Percentiles rank a stretch among this genome's conserved stretches.
phyloP scores from a whole-genome alignment of 2,797 vertebrate genomes.

The Eupleurogrammus muticus region DNA sequence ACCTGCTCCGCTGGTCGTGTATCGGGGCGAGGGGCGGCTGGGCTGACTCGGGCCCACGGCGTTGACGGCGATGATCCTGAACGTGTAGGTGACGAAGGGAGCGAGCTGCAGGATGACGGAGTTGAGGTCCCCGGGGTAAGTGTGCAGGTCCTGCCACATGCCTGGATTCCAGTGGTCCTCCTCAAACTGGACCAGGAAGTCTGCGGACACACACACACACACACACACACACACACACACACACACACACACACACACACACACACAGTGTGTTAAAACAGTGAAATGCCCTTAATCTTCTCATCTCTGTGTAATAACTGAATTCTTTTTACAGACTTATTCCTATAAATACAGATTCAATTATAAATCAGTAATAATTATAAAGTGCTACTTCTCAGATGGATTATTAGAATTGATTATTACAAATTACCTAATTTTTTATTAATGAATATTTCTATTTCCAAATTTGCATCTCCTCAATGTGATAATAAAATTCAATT shows the following conservation, averaged over 20 bases:
- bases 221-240: conserved; percentile 4
- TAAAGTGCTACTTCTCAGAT: conserved; percentile 5
- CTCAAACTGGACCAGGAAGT: conserved; percentile 94
- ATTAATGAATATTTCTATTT: conserved; percentile 23
- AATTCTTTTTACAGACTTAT: conserved; percentile 1
- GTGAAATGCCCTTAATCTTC: background rate
- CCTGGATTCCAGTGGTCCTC: conserved; percentile 90
- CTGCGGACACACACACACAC: conserved; percentile 70
- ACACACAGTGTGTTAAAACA: background rate
- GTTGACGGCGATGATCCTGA: conserved; percentile 96
- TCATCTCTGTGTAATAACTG: conserved; percentile 17
- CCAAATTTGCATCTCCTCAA: too few relatives aligned
- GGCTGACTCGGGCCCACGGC: conserved; percentile 91
- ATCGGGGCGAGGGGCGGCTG: conserved; percentile 90
- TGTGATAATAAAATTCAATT: background rate
- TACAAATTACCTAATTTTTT: background rate
- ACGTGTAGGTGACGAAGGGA: conserved; percentile 95
- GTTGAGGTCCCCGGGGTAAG: conserved; percentile 89
- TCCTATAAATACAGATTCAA: conserved; percentile 27
- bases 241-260: background rate
- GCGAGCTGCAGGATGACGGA: conserved; percentile 90
- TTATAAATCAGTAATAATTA: background rate
- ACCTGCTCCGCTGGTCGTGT: conserved; percentile 93
- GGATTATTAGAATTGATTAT: background rate
- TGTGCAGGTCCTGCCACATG: conserved; percentile 91